These are phyloP conservation scores for Formica exsecta DNA, from an alignment of 1,140 invertebrate species.

Conservation along the genomic window DNA sequence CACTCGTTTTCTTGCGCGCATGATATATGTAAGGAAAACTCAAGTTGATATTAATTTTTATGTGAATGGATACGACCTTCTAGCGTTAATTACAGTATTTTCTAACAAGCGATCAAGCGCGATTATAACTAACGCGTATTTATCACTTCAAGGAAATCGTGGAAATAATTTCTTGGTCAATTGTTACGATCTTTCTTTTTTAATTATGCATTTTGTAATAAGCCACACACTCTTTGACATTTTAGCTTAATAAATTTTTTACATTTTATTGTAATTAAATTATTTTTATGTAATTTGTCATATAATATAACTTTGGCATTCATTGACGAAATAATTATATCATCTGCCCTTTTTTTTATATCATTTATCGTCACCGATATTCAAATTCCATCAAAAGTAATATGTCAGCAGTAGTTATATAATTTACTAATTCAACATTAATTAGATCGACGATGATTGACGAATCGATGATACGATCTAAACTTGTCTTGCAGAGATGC, in stretches of 20 bases:
- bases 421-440: conserved; percentile 71
- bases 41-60: conserved; percentile 7
- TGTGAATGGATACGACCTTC: conserved; percentile 21
- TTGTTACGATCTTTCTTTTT: conserved; percentile 43
- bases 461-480: conserved; percentile 64
- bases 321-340: conserved; percentile 18
- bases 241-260: conserved; percentile 8
- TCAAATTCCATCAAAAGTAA: conserved; percentile 32
- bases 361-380: background rate
- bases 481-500: conserved; percentile 31
- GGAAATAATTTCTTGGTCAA: conserved; percentile 42
- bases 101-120: conserved; percentile 16
- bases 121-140: conserved; percentile 36
- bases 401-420: conserved; percentile 66
- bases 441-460: conserved; percentile 71
- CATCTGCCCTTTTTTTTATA: background rate
- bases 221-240: background rate
- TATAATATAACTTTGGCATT: background rate
- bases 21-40: background rate
- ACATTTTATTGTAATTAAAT: too few species aligned
- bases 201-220: conserved; percentile 24
- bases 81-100: conserved; percentile 45
- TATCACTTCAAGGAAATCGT: conserved; percentile 57
- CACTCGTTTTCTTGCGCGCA: background rate
- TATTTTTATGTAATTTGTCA: background rate